A percentile compares a stretch with the other conserved stretches of the same genome.
phyloP scores from a whole-genome alignment of 2,888 invertebrate genomes.

The Drosophila yooni region DNA sequence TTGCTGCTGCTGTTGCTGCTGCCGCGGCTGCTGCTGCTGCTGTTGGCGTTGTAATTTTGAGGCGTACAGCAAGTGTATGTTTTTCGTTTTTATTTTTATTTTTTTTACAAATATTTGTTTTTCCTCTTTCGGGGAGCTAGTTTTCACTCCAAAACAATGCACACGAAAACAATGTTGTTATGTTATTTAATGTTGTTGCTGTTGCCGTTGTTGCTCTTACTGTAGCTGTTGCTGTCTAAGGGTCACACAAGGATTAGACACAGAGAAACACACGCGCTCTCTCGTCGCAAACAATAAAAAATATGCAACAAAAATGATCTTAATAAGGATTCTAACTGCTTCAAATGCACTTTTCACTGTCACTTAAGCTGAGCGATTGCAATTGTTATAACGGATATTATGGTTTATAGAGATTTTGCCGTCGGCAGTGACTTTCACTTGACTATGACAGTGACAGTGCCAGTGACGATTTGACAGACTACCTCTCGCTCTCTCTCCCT shows the following conservation, averaged over 20 bases:
- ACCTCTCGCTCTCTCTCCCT: not conserved
- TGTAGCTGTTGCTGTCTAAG: conserved; percentile 31
- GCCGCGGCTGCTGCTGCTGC: not conserved
- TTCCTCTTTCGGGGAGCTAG: conserved; percentile 27
- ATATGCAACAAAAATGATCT: conserved; percentile 63
- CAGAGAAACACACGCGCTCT: conserved; percentile 40
- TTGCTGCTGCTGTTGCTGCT: conserved; percentile 26
- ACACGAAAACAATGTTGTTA: conserved; percentile 34
- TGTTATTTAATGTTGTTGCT: conserved; percentile 24
- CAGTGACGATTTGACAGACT: not conserved
- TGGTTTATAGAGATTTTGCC: conserved; percentile 6
- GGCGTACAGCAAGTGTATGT: conserved; percentile 60
- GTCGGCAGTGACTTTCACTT: conserved; percentile 21
- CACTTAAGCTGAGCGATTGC: conserved; percentile 9
- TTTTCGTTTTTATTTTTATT: conserved; percentile 20
- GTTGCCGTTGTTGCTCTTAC: conserved; percentile 10
- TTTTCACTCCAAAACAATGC: conserved; percentile 19
- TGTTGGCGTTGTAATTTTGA: conserved; percentile 62
- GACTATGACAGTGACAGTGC: not conserved
- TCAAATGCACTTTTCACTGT: conserved; percentile 35
- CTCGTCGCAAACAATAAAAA: conserved; percentile 54
- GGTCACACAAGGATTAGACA: conserved; percentile 34
- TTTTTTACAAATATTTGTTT: conserved; percentile 16
- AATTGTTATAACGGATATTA: conserved; percentile 11
- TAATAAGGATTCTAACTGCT: not conserved